These are phyloP conservation scores for Chrysochloris asiatica DNA, from an alignment of 2,113 vertebrate species.

Conservation along the genomic window DNA sequence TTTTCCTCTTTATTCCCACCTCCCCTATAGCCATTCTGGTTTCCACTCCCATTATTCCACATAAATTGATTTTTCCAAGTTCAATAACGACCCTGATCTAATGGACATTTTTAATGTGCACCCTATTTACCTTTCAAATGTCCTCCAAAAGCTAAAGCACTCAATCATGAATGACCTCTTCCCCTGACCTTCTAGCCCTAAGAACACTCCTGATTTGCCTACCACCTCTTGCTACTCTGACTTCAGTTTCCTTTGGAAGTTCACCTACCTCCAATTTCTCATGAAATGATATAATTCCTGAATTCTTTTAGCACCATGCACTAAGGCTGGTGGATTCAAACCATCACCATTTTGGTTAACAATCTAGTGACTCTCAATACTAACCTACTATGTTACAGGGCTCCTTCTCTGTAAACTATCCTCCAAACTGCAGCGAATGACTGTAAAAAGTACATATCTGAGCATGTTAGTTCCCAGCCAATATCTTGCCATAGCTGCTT, in stretches of 20 bases:
- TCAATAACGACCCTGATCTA: not conserved
- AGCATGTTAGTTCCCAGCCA: not conserved
- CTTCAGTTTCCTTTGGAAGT: not conserved
- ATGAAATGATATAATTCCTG: not conserved
- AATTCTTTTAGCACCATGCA: not conserved
- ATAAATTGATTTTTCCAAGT: not conserved
- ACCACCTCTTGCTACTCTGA: not conserved
- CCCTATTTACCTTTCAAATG: not conserved
- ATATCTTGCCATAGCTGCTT: not conserved
- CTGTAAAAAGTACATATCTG: not conserved
- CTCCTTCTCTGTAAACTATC: not conserved
- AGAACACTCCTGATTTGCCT: no score
- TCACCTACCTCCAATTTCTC: not conserved
- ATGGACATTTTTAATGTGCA: not conserved
- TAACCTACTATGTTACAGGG: not conserved
- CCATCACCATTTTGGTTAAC: not conserved
- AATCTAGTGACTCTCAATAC: not conserved
- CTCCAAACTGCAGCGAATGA: not conserved
- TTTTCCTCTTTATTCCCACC: not conserved
- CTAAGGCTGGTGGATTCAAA: not conserved
- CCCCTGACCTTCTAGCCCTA: not conserved
- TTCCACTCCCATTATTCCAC: not conserved
- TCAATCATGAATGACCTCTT: not conserved
- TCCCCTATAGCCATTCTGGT: not conserved
- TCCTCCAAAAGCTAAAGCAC: not conserved